These are phyloP conservation scores for Nycteola revayana DNA, from an alignment of 2,888 invertebrate species.

Conservation along the genomic window DNA sequence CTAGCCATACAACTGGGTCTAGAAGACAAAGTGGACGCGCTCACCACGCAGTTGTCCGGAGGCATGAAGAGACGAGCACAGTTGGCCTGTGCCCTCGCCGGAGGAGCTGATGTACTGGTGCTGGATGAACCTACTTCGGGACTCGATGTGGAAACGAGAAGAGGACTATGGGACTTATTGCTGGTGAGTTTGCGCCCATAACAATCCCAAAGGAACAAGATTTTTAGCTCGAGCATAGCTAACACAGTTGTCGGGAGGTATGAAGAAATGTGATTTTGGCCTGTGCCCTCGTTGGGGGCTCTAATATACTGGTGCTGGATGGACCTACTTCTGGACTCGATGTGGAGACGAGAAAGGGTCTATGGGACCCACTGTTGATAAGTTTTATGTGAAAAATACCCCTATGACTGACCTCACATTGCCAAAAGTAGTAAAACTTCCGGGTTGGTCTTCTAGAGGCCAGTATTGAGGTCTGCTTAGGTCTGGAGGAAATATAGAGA, in stretches of 20 bases:
- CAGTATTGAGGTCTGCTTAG: too few relatives aligned
- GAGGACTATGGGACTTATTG: slow-evolving; percentile 48
- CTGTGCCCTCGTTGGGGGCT: neutral
- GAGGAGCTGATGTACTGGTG: slow-evolving; percentile 85
- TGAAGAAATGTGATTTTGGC: neutral
- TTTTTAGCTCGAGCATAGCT: too few relatives aligned
- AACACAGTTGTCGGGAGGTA: neutral
- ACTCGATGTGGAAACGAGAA: slow-evolving; percentile 50
- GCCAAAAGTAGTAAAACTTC: too few relatives aligned
- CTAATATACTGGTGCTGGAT: neutral
- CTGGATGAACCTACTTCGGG: slow-evolving; percentile 89
- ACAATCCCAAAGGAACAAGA: too few relatives aligned
- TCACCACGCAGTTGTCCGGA: slow-evolving; percentile 87
- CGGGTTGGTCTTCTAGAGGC: too few relatives aligned
- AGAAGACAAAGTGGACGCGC: slow-evolving; percentile 81
- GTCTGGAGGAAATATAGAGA: too few relatives aligned
- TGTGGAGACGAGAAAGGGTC: neutral
- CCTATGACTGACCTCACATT: too few relatives aligned
- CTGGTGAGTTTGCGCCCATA: slow-evolving; percentile 17
- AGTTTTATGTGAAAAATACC: too few relatives aligned
- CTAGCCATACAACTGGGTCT: slow-evolving; percentile 41
- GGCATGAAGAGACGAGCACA: slow-evolving; percentile 93
- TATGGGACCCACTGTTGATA: neutral
- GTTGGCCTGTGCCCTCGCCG: slow-evolving; percentile 92
- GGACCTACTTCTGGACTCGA: neutral